Conservation (phyloP, 2,113 vertebrate species). For the Anthoscopus minutus region DNA sequence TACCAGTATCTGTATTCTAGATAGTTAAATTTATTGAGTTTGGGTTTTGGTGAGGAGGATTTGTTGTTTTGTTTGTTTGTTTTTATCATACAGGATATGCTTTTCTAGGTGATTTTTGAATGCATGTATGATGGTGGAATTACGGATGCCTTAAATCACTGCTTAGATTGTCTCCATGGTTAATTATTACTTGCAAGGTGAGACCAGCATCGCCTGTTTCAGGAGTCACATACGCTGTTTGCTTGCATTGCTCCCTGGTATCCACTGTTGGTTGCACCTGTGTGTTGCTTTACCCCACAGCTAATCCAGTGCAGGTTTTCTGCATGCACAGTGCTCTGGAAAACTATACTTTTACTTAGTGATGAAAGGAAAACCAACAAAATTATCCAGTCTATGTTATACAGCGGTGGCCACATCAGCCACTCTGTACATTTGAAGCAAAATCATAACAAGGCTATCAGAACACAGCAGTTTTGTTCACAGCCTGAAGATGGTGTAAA, state of each 20-base stretch:
- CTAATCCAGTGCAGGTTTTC: neutral
- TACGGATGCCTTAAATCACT: neutral
- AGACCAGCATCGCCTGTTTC: neutral
- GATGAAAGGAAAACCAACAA: neutral
- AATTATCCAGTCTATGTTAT: neutral
- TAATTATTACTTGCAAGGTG: neutral
- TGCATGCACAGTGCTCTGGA: neutral
- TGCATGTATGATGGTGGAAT: neutral
- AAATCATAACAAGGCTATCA: neutral
- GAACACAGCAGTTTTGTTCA: neutral
- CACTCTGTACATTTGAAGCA: neutral
- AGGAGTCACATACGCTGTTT: neutral
- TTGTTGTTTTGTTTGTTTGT: neutral
- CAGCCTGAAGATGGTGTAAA: neutral
- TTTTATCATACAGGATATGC: too few species aligned
- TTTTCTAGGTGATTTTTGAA: neutral
- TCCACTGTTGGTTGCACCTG: neutral
- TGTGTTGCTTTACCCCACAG: neutral
- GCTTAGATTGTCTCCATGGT: fast-evolving
- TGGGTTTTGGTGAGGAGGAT: fast-evolving
- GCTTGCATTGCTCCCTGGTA: neutral
- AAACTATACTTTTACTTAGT: neutral
- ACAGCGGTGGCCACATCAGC: neutral
- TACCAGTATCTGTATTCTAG: neutral
- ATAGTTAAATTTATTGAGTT: neutral